A percentile compares a stretch with the other conserved stretches of the same genome.
Evolutionary conservation across 2,888 invertebrate genomes (phyloP).

Genomic region (Gymnocheta viridis): DNA sequence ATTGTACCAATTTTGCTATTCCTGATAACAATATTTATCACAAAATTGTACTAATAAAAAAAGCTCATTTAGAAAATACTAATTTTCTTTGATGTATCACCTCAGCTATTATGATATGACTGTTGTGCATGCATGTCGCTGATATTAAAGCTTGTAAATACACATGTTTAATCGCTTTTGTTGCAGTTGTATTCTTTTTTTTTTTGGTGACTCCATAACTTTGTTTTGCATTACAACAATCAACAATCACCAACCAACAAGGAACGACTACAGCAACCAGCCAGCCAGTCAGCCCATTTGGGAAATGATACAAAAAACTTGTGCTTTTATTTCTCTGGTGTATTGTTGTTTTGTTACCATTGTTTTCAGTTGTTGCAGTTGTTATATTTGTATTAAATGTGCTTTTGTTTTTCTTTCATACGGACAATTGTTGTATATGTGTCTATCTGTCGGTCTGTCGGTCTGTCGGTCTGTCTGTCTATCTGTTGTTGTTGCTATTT

Average conservation of each 20-base stretch:
- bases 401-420: conserved; percentile 51
- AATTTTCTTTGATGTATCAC: neutral
- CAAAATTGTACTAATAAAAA: too few species aligned
- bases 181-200: neutral
- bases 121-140: neutral
- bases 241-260: neutral
- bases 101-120: neutral
- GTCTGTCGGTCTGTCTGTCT: too few species aligned
- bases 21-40: too few species aligned
- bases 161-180: conserved; percentile 17
- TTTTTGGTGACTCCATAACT: too few species aligned
- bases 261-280: neutral
- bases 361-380: conserved; percentile 23
- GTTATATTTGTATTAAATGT: conserved; percentile 68
- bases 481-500: conserved; percentile 68
- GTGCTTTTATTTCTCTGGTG: conserved; percentile 26
- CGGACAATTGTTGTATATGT: neutral
- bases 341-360: conserved; percentile 30
- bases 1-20: too few species aligned
- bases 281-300: conserved; percentile 8
- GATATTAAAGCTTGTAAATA: neutral
- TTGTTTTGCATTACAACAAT: conserved; percentile 2
- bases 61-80: too few species aligned
- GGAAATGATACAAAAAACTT: conserved; percentile 27
- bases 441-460: conserved; percentile 70